phyloP scores from a whole-genome alignment of 2,888 invertebrate species.

The Perdita meconis region DNA sequence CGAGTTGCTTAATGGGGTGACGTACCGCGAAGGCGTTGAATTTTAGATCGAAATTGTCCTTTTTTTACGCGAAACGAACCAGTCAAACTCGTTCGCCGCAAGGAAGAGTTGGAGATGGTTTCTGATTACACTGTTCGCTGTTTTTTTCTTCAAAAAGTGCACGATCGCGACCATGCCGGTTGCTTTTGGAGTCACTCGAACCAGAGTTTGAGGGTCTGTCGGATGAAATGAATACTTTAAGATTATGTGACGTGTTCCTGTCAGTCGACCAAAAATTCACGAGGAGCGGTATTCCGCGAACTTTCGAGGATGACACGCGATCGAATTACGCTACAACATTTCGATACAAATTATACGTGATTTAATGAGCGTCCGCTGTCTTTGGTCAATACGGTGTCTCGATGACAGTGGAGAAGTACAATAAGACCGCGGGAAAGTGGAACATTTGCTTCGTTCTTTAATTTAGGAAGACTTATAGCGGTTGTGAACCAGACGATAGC shows the following conservation, averaged over 20 bases:
- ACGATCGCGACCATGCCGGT: neutral
- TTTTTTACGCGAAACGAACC: neutral
- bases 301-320: neutral
- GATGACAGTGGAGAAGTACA: no score
- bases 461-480: no score
- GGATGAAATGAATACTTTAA: slow-evolving; percentile 33
- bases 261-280: neutral
- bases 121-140: neutral
- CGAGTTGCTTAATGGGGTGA: neutral
- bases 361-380: neutral
- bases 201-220: neutral
- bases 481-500: no score
- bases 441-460: no score
- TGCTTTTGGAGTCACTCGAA: neutral
- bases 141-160: slow-evolving; percentile 12
- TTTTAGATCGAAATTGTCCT: neutral
- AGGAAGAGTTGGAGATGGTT: neutral
- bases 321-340: slow-evolving; percentile 20
- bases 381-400: no score
- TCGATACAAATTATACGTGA: slow-evolving; percentile 15
- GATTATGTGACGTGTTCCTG: slow-evolving; percentile 9
- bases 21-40: neutral
- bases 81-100: neutral
- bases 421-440: no score
- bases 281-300: neutral